Conservation (phyloP, 2,113 vertebrate species). For the Junco hyemalis region DNA sequence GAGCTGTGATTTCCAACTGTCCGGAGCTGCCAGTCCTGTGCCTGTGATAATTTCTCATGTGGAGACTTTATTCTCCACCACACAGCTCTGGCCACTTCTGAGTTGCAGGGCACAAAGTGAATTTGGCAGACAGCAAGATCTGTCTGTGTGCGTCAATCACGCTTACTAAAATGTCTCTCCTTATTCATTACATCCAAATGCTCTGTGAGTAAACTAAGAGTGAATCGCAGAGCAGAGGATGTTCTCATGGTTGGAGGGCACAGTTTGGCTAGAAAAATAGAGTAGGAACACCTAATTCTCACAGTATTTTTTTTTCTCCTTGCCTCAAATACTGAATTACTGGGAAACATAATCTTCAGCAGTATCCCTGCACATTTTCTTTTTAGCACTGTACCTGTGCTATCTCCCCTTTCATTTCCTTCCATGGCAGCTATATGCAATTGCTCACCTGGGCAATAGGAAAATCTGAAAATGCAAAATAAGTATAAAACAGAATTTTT, state of each 20-base stretch:
- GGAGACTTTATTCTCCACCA: neutral
- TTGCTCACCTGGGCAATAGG: neutral
- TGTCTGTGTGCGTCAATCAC: slow-evolving; percentile 33
- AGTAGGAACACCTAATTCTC: neutral
- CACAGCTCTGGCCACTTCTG: neutral
- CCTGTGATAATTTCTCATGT: neutral
- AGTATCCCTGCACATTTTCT: neutral
- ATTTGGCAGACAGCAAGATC: slow-evolving; percentile 45
- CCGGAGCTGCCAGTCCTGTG: neutral
- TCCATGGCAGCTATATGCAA: neutral
- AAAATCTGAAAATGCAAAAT: neutral
- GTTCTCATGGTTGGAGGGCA: neutral
- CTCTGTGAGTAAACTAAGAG: slow-evolving; percentile 29
- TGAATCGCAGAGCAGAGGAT: neutral
- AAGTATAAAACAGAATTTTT: neutral
- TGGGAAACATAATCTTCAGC: neutral
- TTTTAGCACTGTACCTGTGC: neutral
- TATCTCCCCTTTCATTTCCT: neutral
- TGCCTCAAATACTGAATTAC: neutral
- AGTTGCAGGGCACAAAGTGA: slow-evolving; percentile 17
- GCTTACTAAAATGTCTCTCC: slow-evolving; percentile 45
- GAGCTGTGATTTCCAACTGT: neutral
- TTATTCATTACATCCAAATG: slow-evolving; percentile 52
- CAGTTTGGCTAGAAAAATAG: neutral
- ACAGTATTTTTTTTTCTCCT: neutral